Conservation (phyloP, 2,797 vertebrate genomes). For the Anomalospiza imberbis region DNA sequence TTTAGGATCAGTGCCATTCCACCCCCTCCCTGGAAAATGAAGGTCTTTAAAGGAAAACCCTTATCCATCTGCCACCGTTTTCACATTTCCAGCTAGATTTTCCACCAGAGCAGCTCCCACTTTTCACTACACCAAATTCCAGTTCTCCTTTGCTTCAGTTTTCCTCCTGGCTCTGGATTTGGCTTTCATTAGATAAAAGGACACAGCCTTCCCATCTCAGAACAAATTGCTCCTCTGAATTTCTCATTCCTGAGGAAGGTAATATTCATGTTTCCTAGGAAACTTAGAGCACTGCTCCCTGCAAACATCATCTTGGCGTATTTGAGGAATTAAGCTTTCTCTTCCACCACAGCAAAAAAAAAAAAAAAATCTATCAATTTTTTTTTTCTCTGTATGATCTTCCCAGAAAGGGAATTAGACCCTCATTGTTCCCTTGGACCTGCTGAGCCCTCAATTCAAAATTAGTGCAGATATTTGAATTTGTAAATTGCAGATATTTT, state of each 20-base stretch:
- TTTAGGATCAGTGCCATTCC: neutral
- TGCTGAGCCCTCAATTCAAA: neutral
- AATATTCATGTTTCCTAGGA: constrained; percentile 21
- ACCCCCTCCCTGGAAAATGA: neutral
- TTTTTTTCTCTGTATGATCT: neutral
- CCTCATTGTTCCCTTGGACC: neutral
- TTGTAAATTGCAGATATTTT: neutral
- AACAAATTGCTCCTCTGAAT: neutral
- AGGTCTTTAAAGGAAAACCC: neutral
- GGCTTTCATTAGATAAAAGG: neutral
- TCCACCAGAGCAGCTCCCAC: neutral
- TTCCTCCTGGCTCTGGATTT: neutral
- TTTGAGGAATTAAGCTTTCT: neutral
- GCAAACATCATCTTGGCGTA: neutral
- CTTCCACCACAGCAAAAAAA: neutral
- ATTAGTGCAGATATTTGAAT: neutral
- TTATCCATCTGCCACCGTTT: neutral
- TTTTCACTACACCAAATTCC: neutral
- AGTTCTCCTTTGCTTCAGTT: neutral
- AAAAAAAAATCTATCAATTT: neutral
- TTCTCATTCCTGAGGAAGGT: neutral
- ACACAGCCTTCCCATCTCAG: neutral
- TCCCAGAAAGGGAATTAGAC: neutral
- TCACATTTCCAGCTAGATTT: neutral
- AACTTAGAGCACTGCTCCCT: neutral